A percentile compares a stretch with the other conserved stretches of the same genome.
phyloP scores from a whole-genome alignment of 1,140 invertebrate species.

The Sipha flava region DNA sequence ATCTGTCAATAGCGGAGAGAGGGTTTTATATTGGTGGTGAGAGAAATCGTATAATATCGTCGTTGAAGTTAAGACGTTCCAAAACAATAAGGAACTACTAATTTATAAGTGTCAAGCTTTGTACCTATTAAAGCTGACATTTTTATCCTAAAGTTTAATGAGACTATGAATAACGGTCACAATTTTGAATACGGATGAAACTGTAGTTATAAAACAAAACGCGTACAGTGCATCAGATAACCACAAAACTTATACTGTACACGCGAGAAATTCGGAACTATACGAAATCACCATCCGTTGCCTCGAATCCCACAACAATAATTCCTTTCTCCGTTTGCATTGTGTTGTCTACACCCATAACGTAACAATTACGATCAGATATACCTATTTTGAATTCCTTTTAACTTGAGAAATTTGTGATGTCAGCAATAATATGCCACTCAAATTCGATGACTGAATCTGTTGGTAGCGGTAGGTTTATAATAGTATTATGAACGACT shows the following conservation, averaged over 20 bases:
- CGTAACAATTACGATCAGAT: neutral
- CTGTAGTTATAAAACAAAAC: neutral
- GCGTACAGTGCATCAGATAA: neutral
- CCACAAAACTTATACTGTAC: neutral
- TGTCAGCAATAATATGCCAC: no score
- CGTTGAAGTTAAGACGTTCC: no score
- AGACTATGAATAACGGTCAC: neutral
- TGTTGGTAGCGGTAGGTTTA: no score
- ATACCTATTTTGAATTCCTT: neutral
- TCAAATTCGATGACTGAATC: no score
- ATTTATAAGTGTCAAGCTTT: neutral
- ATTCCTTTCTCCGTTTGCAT: no score
- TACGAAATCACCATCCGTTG: neutral
- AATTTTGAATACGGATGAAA: neutral
- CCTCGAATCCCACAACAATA: neutral
- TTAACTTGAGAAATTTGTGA: neutral
- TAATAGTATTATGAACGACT: neutral
- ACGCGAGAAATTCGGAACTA: neutral
- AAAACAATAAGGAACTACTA: no score
- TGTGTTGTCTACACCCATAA: neutral
- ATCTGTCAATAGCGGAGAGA: no score
- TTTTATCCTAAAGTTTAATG: neutral
- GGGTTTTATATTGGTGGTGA: no score
- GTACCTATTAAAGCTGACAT: neutral
- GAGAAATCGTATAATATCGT: no score